A percentile compares a stretch with the other conserved stretches of the same genome.
Conservation (phyloP, 2,888 invertebrate genomes). For the Drosophila lacicola region DNA sequence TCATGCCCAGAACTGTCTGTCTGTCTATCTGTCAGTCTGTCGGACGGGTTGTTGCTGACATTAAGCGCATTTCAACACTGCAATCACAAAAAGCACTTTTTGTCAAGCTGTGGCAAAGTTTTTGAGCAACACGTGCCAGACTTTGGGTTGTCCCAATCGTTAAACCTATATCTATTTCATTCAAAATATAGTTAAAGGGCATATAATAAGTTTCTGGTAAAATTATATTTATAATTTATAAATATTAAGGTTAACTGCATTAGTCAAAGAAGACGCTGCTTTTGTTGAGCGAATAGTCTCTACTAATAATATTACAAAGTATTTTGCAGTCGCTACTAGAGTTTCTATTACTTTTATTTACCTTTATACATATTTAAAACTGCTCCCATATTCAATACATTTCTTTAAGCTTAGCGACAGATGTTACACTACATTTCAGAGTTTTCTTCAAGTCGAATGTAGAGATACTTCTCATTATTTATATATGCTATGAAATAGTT, state of each 20-base stretch:
- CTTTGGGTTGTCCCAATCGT: neutral
- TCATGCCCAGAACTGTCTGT: slow-evolving; percentile 59
- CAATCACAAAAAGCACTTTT: slow-evolving; percentile 42
- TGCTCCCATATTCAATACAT: no score
- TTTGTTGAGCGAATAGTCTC: no score
- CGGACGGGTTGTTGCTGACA: slow-evolving; percentile 52
- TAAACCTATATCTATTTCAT: neutral
- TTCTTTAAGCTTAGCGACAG: no score
- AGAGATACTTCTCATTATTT: no score
- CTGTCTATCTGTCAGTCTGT: slow-evolving; percentile 7
- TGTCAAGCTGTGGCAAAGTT: slow-evolving; percentile 30
- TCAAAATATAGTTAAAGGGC: neutral
- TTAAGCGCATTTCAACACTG: slow-evolving; percentile 68
- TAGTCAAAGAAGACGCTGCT: no score
- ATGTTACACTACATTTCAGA: no score
- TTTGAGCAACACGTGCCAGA: slow-evolving; percentile 37
- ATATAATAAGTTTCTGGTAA: neutral
- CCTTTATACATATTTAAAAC: no score
- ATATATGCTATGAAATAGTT: no score
- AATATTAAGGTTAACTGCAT: neutral
- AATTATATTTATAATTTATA: neutral
- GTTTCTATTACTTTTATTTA: no score
- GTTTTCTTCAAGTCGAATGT: no score
- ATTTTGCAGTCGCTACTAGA: neutral
- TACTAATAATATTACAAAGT: neutral